Evolutionary conservation across 1,140 invertebrate species (phyloP), one percentile per base, ranked within the genome.

Genomic region (Phortica variegata): DNA sequence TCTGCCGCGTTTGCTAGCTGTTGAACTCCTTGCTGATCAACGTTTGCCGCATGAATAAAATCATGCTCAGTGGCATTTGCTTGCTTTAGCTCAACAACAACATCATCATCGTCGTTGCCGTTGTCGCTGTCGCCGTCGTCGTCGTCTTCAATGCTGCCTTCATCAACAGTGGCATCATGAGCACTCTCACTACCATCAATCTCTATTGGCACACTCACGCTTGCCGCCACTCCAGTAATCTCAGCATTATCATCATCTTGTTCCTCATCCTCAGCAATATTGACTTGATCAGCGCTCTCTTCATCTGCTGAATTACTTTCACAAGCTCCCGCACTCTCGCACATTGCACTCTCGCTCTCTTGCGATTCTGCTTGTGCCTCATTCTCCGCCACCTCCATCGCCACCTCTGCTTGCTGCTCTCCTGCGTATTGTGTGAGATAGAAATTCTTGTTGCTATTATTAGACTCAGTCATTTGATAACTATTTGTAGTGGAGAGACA

Each of bases 391-490:
- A 21, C 20, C 37, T 21, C 26, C 15, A 8, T 38, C 6, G 26
- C 26, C 6, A 29, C 26, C 42, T 10, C 15, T 21, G 12, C 26
- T n/a, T 40, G 43, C 6, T 36, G 47, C 34, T 60, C 57, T 33
- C 12, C 37, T 29, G 13, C 39, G 42, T 44, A 54, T 61, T 21
- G 39, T 53, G 52, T 45, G 17, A 17, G n/a, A 26, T 26, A 5
- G 5, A 49, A 47, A 43, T 61, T 59, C 53, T 58, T 44, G 18
- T 41, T 12, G 58, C 62, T 73, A 73, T 69, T 69, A 66, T 73
- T 73, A 73, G 69, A 65, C 69, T 61, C 61, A 56, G 69, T 66
- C 65, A 73, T 73, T 73, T 73, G 69, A 73, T 73, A 70, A 73
- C 61, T 73, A 66, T 65, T 70, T 56, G 65, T 55, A 49, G 69